Conservation (phyloP, 2,888 invertebrate species). For the Alloplasta piceator region DNA sequence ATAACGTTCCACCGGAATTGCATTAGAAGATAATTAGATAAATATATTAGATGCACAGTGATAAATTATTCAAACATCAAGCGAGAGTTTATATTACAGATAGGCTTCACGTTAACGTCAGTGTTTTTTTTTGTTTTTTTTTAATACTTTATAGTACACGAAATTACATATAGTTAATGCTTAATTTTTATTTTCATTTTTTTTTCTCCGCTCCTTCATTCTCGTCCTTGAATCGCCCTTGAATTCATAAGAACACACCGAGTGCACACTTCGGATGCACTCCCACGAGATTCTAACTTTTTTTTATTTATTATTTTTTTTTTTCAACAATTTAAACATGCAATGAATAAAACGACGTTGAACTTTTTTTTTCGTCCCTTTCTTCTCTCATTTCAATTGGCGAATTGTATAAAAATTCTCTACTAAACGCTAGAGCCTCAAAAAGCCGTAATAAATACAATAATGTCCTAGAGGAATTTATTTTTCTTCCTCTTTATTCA, state of each 20-base stretch:
- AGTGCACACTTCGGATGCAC: slow-evolving; percentile 43
- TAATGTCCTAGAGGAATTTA: slow-evolving; percentile 47
- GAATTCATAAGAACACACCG: slow-evolving; percentile 49
- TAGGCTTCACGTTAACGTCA: slow-evolving; percentile 59
- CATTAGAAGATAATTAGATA: slow-evolving; percentile 68
- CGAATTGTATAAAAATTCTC: slow-evolving; percentile 59
- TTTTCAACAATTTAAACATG: slow-evolving; percentile 60
- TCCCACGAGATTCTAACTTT: slow-evolving; percentile 59
- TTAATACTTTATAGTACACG: slow-evolving; percentile 35
- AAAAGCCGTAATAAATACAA: slow-evolving; percentile 43
- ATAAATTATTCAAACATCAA: slow-evolving; percentile 73
- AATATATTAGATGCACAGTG: slow-evolving; percentile 73
- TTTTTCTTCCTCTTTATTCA: slow-evolving; percentile 25
- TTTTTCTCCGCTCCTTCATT: slow-evolving; percentile 1
- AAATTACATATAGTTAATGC: slow-evolving; percentile 15
- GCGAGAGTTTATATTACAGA: slow-evolving; percentile 68
- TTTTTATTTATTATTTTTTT: slow-evolving; percentile 29
- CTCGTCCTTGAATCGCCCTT: slow-evolving; percentile 19
- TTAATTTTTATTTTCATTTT: slow-evolving; percentile 18
- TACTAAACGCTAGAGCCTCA: slow-evolving; percentile 56
- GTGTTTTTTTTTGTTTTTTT: slow-evolving; percentile 23
- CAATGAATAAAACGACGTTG: slow-evolving; percentile 59
- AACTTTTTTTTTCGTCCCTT: slow-evolving; percentile 17
- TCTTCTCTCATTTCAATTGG: slow-evolving; percentile 35
- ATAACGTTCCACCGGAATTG: slow-evolving; percentile 22